Evolutionary conservation across 2,888 invertebrate genomes (phyloP), one percentile per base, ranked within the genome.

Genomic region (Eupithecia abbreviata): DNA sequence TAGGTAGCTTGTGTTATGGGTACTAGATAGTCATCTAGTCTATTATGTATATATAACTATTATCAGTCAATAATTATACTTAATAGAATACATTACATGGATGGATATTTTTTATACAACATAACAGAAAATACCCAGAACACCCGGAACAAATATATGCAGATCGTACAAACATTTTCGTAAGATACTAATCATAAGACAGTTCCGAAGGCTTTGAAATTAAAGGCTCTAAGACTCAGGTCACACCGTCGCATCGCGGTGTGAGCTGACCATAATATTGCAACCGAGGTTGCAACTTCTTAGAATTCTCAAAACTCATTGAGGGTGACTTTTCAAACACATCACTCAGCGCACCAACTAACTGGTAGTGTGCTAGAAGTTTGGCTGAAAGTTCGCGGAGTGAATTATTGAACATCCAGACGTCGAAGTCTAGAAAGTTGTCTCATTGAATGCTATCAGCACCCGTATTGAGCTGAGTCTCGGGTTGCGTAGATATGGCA

Each of bases 331-430:
- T 45, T 69, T n/a, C 68, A 47, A 69, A 69, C 47, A 12, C 47
- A 69, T 69, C 68, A 12, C 68, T 30, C 13, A 30, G 30, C 30
- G 1, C 30, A 30, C 30, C 30, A 30, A 30, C 30, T 30, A 30
- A 30, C 30, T 30, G 18, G 30, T n/a, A 69, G 47, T 69, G 47
- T 18, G 47, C 12, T 69, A 47, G 18, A 69, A 69, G 43, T 43
- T 45, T 18, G 30, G 5, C 69, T 49, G n/a, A 30, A 69, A 68
- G 45, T 75, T 75, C 73, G 42, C n/a, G 42, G 41, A 49, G 58
- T 74, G 75, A 75, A 51, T 75, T 71, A 75, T 75, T 51, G 75
- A 75, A 66, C 55, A 47, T 55, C 47, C 13, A 72, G 45, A 15
- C 47, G 72, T 71, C 58, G 43, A 71, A 71, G 18, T 30, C 69